A percentile compares a stretch with the other conserved stretches of the same genome.
phyloP scores from a whole-genome alignment of 2,113 vertebrate genomes.

The Campylorhamphus procurvoides region DNA sequence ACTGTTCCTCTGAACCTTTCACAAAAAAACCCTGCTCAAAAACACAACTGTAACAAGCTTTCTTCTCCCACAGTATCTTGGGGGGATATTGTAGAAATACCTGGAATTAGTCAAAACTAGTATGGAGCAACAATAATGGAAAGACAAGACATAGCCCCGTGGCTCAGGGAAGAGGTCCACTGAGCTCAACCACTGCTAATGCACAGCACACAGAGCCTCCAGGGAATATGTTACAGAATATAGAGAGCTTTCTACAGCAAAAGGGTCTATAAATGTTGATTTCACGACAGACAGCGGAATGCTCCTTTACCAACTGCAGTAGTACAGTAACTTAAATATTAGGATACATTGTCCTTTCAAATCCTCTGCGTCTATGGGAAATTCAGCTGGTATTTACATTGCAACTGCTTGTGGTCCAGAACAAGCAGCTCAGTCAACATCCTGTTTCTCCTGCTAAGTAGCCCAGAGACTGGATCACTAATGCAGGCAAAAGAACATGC shows the following conservation, averaged over 20 bases:
- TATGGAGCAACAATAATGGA: background rate
- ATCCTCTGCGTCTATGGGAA: background rate
- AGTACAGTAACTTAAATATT: background rate
- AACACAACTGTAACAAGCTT: background rate
- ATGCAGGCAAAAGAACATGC: background rate
- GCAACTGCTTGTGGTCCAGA: background rate
- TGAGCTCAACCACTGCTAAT: background rate
- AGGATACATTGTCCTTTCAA: background rate
- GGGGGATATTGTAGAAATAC: background rate
- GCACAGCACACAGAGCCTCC: accelerated
- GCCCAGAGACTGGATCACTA: background rate
- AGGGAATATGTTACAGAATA: background rate
- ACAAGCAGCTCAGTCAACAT: background rate
- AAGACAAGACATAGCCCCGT: background rate
- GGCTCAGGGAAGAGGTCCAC: background rate
- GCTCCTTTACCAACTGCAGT: background rate
- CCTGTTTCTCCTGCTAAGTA: background rate
- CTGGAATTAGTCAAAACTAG: background rate
- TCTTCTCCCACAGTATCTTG: background rate
- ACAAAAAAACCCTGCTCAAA: background rate
- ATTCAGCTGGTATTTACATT: background rate
- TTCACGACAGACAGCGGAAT: background rate
- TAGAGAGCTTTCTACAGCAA: background rate
- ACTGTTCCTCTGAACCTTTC: background rate
- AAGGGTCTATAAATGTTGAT: background rate